phyloP scores from a whole-genome alignment of 2,888 invertebrate species.

The Scaptomyza cyrtandrae region DNA sequence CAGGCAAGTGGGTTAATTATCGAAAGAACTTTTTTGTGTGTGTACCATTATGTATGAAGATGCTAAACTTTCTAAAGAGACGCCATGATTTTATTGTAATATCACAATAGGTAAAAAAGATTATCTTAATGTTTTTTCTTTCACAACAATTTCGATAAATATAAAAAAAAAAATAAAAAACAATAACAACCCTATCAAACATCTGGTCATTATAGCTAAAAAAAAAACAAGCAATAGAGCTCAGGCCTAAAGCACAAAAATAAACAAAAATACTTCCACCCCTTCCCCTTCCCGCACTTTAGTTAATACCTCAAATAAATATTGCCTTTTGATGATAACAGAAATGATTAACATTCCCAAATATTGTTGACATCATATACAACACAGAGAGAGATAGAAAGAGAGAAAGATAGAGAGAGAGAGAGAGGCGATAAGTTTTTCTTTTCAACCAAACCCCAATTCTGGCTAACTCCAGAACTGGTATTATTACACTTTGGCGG shows the following conservation, averaged over 20 bases:
- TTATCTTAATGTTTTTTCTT: not conserved
- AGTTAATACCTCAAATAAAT: constrained; percentile 53
- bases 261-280: constrained; percentile 8
- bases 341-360: constrained; percentile 32
- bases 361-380: constrained; percentile 53
- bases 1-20: constrained; percentile 39
- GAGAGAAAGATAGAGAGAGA: too few relatives aligned
- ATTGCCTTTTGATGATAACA: constrained; percentile 55
- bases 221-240: constrained; percentile 5
- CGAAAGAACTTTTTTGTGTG: constrained; percentile 7
- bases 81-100: not conserved
- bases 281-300: not conserved
- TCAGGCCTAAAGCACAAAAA: not conserved
- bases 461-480: constrained; percentile 34
- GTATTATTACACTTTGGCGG: constrained; percentile 51
- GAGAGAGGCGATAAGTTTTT: not conserved
- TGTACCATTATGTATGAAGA: not conserved
- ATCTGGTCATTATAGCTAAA: constrained; percentile 18
- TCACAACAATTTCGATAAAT: not conserved
- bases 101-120: not conserved
- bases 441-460: not conserved
- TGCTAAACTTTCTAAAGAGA: constrained; percentile 4
- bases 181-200: not conserved
- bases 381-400: not conserved
- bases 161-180: too few relatives aligned